A percentile compares a stretch with the other conserved stretches of the same genome.
These are phyloP conservation scores for Aphodius granarius DNA, from an alignment of 2,888 invertebrate genomes.

Conservation along the genomic window DNA sequence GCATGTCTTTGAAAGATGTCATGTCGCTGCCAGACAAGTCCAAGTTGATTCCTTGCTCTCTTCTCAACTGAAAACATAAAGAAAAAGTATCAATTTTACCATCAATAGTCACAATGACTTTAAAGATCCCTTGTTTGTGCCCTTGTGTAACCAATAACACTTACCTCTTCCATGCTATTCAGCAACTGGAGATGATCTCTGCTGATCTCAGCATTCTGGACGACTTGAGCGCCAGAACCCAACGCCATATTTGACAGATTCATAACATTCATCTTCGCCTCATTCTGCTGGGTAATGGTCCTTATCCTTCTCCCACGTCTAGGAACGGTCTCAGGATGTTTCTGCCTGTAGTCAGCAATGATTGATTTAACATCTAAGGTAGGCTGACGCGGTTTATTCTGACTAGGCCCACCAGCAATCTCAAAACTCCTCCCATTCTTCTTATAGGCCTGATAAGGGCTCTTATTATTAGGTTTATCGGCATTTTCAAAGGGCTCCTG, in stretches of 20 bases:
- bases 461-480: constrained; percentile 12
- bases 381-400: constrained; percentile 69
- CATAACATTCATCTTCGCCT: constrained; percentile 41
- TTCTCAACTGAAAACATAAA: constrained; percentile 39
- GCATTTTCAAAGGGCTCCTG: constrained; percentile 17
- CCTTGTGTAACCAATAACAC: too few relatives aligned
- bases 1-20: constrained; percentile 70
- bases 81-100: too few relatives aligned
- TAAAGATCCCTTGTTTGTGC: too few relatives aligned
- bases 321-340: constrained; percentile 74
- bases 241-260: constrained; percentile 52
- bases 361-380: constrained; percentile 83
- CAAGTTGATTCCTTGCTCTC: constrained; percentile 55
- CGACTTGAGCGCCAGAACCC: constrained; percentile 54
- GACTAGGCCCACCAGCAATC: constrained; percentile 40
- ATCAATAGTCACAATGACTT: too few relatives aligned
- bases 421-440: constrained; percentile 25
- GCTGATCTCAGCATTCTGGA: constrained; percentile 43
- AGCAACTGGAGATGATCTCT: constrained; percentile 48
- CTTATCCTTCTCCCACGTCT: constrained; percentile 67
- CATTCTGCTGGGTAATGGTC: constrained; percentile 53
- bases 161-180: constrained; percentile 43
- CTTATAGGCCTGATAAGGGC: constrained; percentile 8
- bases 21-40: constrained; percentile 56
- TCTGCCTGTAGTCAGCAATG: constrained; percentile 77